phyloP scores from a whole-genome alignment of 2,888 invertebrate species.

The Copidosoma aretas region DNA sequence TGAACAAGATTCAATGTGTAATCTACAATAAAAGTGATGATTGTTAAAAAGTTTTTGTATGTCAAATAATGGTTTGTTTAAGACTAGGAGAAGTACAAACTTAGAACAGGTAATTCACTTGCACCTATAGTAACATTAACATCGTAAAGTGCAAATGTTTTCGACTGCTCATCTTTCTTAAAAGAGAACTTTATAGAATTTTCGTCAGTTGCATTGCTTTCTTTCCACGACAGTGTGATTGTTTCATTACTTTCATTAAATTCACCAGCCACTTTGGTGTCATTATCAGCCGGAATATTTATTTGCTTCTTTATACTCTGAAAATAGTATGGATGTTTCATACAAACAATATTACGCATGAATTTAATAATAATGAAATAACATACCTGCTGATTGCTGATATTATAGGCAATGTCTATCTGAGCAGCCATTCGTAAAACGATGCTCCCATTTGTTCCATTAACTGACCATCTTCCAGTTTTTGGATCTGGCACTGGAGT shows the following conservation, averaged over 20 bases:
- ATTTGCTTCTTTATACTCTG: conserved; percentile 17
- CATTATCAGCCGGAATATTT: conserved; percentile 61
- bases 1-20: conserved; percentile 26
- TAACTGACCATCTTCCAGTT: conserved; percentile 65
- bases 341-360: conserved; percentile 3
- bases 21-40: conserved; percentile 21
- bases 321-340: conserved; percentile 8
- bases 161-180: conserved; percentile 53
- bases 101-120: conserved; percentile 57
- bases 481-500: conserved; percentile 54
- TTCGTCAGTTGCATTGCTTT: conserved; percentile 41
- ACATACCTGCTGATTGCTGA: conserved; percentile 56
- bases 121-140: conserved; percentile 51
- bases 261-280: conserved; percentile 57
- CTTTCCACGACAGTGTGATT: conserved; percentile 61
- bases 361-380: conserved; percentile 16
- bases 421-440: conserved; percentile 72
- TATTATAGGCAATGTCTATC: conserved; percentile 68
- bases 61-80: not conserved
- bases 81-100: conserved; percentile 43
- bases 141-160: conserved; percentile 51
- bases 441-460: conserved; percentile 66
- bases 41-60: conserved; percentile 13
- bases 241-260: conserved; percentile 60
- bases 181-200: conserved; percentile 62